Conservation (phyloP, 2,888 invertebrate species). For the Scaptodrosophila latifasciaeformis region DNA sequence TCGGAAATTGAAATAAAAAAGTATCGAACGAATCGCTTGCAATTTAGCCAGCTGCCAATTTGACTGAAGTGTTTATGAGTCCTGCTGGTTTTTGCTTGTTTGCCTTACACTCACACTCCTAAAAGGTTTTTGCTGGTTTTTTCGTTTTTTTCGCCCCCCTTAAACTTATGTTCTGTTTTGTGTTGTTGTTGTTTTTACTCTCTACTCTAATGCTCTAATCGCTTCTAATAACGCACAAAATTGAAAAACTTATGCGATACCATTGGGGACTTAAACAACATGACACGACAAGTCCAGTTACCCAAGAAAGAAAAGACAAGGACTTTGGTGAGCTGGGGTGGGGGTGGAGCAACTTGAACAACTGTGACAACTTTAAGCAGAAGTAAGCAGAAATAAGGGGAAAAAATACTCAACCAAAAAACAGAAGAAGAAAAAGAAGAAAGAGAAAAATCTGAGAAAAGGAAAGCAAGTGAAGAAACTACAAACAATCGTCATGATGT, state of each 20-base stretch:
- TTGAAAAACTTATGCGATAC: slow-evolving; percentile 73
- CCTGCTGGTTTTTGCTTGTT: slow-evolving; percentile 19
- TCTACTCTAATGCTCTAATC: slow-evolving; percentile 63
- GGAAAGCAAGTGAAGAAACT: slow-evolving; percentile 2
- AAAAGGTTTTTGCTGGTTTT: neutral
- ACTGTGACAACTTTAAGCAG: slow-evolving; percentile 67
- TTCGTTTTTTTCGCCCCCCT: slow-evolving; percentile 3
- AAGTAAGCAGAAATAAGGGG: slow-evolving; percentile 26
- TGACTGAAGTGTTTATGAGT: slow-evolving; percentile 47
- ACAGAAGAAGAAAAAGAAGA: slow-evolving; percentile 3
- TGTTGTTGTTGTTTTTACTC: slow-evolving; percentile 1
- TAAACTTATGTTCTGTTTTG: slow-evolving; percentile 5
- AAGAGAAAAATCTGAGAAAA: neutral
- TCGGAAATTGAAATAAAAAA: no score
- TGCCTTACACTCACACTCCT: slow-evolving; percentile 1
- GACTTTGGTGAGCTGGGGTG: neutral
- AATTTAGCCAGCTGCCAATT: slow-evolving; percentile 53
- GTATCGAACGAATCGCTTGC: no score
- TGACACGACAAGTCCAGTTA: slow-evolving; percentile 62
- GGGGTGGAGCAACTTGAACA: slow-evolving; percentile 53
- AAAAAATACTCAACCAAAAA: slow-evolving; percentile 12
- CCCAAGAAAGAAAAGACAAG: no score
- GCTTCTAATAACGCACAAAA: slow-evolving; percentile 73
- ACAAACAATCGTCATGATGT: slow-evolving; percentile 53
- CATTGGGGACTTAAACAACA: slow-evolving; percentile 63